Conservation (phyloP, 2,888 invertebrate genomes). For the Dicranocentrus wangi region DNA sequence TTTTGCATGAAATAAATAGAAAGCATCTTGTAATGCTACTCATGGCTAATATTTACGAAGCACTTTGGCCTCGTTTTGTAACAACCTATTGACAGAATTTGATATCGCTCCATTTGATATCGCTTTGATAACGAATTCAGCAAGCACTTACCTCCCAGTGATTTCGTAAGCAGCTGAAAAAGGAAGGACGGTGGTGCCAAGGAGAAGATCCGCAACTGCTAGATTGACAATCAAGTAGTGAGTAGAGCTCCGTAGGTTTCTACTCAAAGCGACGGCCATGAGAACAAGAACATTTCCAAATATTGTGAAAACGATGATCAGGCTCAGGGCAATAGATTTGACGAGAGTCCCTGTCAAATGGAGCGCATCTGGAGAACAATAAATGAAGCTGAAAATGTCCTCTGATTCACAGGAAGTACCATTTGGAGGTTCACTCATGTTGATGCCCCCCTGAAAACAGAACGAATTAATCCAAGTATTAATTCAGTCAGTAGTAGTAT, state of each 20-base stretch:
- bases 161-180: constrained; percentile 79
- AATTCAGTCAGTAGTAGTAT: no score
- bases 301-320: constrained; percentile 76
- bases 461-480: no score
- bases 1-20: no score
- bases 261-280: constrained; percentile 76
- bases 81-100: no score
- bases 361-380: constrained; percentile 39
- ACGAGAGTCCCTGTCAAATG: constrained; percentile 53
- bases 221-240: constrained; percentile 82
- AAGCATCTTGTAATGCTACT: no score
- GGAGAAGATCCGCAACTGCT: constrained; percentile 80
- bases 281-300: constrained; percentile 78
- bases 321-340: constrained; percentile 74
- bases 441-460: no score
- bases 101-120: no score
- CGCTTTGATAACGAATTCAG: no score
- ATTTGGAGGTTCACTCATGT: no score
- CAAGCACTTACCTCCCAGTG: constrained; percentile 75
- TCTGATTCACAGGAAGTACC: no score
- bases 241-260: constrained; percentile 78
- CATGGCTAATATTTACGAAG: no score
- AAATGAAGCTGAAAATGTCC: constrained; percentile 42
- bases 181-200: constrained; percentile 79
- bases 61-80: no score